These are phyloP conservation scores for Tribolium madens DNA, from an alignment of 1,140 invertebrate genomes.

Conservation along the genomic window DNA sequence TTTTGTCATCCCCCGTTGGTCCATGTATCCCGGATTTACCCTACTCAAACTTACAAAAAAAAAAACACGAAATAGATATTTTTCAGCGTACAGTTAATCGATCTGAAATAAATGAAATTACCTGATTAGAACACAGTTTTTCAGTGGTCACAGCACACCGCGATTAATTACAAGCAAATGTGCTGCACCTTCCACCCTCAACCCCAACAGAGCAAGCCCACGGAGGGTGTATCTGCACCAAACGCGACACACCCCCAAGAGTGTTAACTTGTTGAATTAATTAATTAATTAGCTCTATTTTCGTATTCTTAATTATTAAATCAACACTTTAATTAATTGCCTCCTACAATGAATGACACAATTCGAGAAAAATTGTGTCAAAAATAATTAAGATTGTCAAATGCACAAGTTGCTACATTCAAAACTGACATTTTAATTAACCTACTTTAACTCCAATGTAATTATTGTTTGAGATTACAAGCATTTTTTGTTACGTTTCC, in stretches of 20 bases:
- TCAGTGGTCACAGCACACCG: neutral
- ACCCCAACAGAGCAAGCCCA: slow-evolving; percentile 29
- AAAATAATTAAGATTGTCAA: neutral
- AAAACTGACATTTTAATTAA: slow-evolving; percentile 24
- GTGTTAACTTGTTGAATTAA: slow-evolving; percentile 15
- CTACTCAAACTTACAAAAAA: too few species aligned
- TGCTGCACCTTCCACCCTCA: slow-evolving; percentile 18
- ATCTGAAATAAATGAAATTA: too few species aligned
- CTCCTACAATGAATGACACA: too few species aligned
- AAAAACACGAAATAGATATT: too few species aligned
- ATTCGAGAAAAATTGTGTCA: neutral
- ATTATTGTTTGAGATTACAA: slow-evolving; percentile 4
- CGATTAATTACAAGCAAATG: neutral
- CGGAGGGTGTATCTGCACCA: slow-evolving; percentile 22
- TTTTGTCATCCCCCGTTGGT: neutral
- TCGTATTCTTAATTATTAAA: slow-evolving; percentile 7
- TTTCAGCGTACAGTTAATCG: too few species aligned
- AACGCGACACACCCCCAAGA: slow-evolving; percentile 20
- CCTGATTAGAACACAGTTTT: too few species aligned
- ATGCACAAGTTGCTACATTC: neutral
- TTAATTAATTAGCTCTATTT: slow-evolving; percentile 29
- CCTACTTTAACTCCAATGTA: slow-evolving; percentile 20
- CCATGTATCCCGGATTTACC: too few species aligned
- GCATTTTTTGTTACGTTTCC: neutral
- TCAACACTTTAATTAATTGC: slow-evolving; percentile 3